Base-by-base conservation (phyloP, 2,888 invertebrate genomes). In the Callyntrura guangdongensis region DNA sequence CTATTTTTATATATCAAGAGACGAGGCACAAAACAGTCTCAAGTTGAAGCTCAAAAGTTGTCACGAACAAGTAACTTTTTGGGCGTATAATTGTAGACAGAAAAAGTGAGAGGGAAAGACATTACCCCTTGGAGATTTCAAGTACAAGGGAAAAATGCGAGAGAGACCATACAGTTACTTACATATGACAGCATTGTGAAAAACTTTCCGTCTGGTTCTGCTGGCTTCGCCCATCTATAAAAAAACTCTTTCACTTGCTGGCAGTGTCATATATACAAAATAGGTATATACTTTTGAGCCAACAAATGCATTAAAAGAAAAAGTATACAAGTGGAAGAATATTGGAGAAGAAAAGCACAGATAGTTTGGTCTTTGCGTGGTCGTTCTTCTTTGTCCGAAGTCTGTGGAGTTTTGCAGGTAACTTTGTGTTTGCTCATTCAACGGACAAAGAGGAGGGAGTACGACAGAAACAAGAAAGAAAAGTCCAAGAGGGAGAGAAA, bases 41-140 rank as follows among this genome's bases (percentile, higher is more conserved):
- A 56, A 77, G 77, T 53, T 14, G 56, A 81, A 83, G 36, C 74
- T 61, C 72, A 88, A 88, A 88, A 88, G 72, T 88, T 88, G 61
- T 88, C 88, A 22, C 20, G 72, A 72, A 47, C 59, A 88, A 83
- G 74, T 72, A 36, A 74, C 59, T 83, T 88, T 88, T 47, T 25
- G 74, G 49, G 82, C 88, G 59, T 88, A 88, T 82, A 88, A 88
- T 88, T 88, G 88, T 83, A 88, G 72, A 74, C 77, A 47, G 81
- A 81, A 17, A 61, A 27, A 11, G 14, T 8, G 22, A 22, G 17
- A 64, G 25, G 14, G 27, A 59, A 17, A 81, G 72, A 83, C 82
- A 88, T 88, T 61, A 67, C 61, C 88, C 88, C 81, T 59, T 83
- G 49, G 88, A 83, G 88, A 82, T 88, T 83, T 83, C 88, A 88